These are phyloP conservation scores for Gerris buenoi DNA, from an alignment of 1,140 invertebrate species.

Conservation along the genomic window DNA sequence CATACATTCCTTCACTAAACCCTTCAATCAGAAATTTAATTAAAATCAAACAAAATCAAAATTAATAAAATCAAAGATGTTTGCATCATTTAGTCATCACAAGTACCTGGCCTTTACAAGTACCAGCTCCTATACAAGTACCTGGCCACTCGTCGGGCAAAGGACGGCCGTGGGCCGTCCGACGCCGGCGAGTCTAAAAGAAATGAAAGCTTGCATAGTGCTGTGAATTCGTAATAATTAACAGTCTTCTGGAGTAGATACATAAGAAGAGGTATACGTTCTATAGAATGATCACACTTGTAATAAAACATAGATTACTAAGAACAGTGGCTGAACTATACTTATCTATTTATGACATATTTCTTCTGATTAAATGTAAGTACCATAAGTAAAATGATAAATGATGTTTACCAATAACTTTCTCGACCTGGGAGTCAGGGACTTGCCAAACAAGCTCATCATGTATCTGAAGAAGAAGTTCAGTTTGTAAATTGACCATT, in stretches of 20 bases:
- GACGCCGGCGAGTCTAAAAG: background rate
- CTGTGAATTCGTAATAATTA: background rate
- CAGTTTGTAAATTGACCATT: conserved; percentile 16
- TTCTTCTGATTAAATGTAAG: no score
- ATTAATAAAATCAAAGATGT: background rate
- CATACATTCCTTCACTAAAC: background rate
- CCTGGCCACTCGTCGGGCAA: background rate
- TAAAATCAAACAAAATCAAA: background rate
- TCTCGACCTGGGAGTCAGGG: conserved; percentile 16
- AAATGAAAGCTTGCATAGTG: background rate
- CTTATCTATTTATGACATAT: background rate
- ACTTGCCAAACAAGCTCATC: conserved; percentile 44
- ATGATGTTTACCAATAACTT: conserved; percentile 25
- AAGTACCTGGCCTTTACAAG: background rate
- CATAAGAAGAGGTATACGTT: background rate
- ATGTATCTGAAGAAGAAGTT: conserved; percentile 40
- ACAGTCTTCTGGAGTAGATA: background rate
- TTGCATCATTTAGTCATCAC: background rate
- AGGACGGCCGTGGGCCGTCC: background rate
- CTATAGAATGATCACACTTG: background rate
- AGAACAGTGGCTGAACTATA: background rate
- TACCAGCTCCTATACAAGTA: background rate
- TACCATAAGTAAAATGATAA: background rate
- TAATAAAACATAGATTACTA: background rate
- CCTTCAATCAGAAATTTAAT: background rate